Evolutionary conservation across 2,113 vertebrate species (phyloP).

Genomic region (Haliaeetus leucogaster): DNA sequence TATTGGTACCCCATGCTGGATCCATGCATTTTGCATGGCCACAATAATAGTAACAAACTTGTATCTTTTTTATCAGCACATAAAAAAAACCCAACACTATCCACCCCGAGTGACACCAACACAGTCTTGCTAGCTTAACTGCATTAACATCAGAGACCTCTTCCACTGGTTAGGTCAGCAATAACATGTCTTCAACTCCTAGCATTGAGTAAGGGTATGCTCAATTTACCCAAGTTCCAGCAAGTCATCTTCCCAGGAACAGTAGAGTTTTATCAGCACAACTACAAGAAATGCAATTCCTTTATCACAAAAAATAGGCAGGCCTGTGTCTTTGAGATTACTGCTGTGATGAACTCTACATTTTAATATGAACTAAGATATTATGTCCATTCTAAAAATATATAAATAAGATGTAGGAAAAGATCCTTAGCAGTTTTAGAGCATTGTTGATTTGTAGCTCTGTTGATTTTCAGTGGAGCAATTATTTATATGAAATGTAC

Average conservation of each 20-base stretch:
- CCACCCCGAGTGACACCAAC: neutral
- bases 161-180: neutral
- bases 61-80: neutral
- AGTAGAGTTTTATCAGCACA: conserved; percentile 25
- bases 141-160: neutral
- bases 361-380: conserved; percentile 15
- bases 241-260: conserved; percentile 20
- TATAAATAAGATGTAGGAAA: neutral
- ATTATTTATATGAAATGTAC: neutral
- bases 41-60: neutral
- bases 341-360: conserved; percentile 7
- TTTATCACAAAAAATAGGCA: neutral
- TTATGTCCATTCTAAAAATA: neutral
- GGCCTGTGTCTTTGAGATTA: conserved; percentile 25
- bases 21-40: neutral
- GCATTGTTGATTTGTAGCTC: neutral
- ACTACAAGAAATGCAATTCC: conserved; percentile 30
- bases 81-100: neutral
- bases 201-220: neutral
- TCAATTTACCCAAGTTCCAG: conserved; percentile 18
- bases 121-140: neutral
- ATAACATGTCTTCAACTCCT: neutral
- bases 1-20: neutral
- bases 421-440: neutral
- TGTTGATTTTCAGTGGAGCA: neutral